Base-by-base conservation (phyloP, 2,797 vertebrate genomes). In the Onychomys leucogaster region DNA sequence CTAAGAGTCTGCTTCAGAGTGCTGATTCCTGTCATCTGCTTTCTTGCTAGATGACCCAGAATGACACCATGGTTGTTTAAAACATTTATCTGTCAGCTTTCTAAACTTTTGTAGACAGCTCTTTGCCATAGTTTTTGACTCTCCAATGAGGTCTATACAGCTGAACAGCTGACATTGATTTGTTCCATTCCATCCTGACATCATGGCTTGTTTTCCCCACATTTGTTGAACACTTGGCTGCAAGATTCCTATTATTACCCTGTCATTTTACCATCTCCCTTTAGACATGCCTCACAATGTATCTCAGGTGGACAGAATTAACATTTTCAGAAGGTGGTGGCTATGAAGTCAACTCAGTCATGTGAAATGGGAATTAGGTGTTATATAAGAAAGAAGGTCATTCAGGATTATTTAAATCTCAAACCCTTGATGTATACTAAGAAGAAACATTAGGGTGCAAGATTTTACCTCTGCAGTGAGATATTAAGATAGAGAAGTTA, bases 201-300 rank as follows among this genome's bases (percentile, higher is more conserved):
- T 94, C 94, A 16, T 59, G 90, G 3, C 67, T 75, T 96, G 65
- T 83, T 96, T 97, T 97, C 90, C 89, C 73, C 77, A 95, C 61
- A 95, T 97, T 90, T 94, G 89, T 91, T 27, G 77, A 73, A 88
- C 92, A 73, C 89, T 97, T 96, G 97, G 63, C 89, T 96, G 71
- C 94, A 97, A 93, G 97, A 89, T 97, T 97, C 95, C 95, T 89
- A 57, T 96, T 73, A 90, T 81, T 96, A 69, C 65, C 65, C 77
- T 96, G 92, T 95, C 94, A 97, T 96, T 93, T 97, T 81, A 80
- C 97, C 95, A 86, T 92, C 96, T 87, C 75, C 21, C 96, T 97
- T 98, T 95, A 96, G 87, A 93, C 55, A 82, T 98, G 90, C 3
- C 29, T 97, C 83, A 90, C 37, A 34, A 14, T 27, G 0, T 90